Percentiles rank a stretch among this genome's conserved stretches.
Conservation (phyloP, 1,140 invertebrate genomes). For the Tenebrio molitor region DNA sequence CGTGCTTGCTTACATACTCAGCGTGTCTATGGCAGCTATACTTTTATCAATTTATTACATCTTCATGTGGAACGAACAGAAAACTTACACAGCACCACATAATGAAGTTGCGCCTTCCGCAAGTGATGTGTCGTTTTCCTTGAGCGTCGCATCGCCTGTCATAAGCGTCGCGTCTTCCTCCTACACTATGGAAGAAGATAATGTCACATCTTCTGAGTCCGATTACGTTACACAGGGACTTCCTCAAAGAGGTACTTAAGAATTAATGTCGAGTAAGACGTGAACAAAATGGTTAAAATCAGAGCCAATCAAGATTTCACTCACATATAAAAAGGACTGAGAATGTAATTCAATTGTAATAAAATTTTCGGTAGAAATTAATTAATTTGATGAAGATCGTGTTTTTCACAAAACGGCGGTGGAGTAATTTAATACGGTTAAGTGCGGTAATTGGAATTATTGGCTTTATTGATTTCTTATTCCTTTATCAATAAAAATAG, state of each 20-base stretch:
- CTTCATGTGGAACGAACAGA: conserved; percentile 78
- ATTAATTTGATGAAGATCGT: not conserved
- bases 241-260: conserved; percentile 14
- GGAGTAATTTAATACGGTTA: conserved; percentile 15
- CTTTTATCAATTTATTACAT: conserved; percentile 85
- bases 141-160: not conserved
- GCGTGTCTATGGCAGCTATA: conserved; percentile 84
- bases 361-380: too few species aligned
- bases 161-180: too few species aligned
- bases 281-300: too few species aligned
- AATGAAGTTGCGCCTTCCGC: conserved; percentile 2
- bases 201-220: not conserved
- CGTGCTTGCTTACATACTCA: conserved; percentile 84
- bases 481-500: conserved; percentile 34
- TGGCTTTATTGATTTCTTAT: conserved; percentile 30
- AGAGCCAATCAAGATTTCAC: too few species aligned
- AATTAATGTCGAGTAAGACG: too few species aligned
- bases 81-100: not conserved
- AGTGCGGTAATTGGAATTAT: conserved; percentile 28
- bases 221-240: not conserved
- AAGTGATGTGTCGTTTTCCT: too few species aligned
- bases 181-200: conserved; percentile 11
- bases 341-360: too few species aligned
- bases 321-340: too few species aligned
- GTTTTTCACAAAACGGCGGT: not conserved